Percentiles rank a stretch among this genome's conserved stretches.
Evolutionary conservation across 2,113 vertebrate genomes (phyloP).

Genomic region (Strix aluco): DNA sequence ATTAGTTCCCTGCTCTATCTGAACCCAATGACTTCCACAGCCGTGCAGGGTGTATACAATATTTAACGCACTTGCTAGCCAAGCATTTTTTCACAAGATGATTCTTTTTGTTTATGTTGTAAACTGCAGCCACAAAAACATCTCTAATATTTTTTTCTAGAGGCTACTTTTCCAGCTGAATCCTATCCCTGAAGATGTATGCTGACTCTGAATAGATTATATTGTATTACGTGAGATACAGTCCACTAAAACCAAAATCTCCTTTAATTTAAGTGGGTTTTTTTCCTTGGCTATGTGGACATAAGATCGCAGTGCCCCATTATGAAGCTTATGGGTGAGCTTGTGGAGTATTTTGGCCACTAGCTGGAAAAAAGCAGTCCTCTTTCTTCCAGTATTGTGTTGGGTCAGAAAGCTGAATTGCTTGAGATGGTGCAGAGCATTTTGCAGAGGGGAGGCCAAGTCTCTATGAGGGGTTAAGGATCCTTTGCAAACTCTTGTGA

Average conservation of each 20-base stretch:
- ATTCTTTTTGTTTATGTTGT: neutral
- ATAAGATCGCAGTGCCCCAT: neutral
- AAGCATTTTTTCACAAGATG: neutral
- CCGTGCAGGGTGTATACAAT: neutral
- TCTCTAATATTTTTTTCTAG: neutral
- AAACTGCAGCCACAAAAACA: neutral
- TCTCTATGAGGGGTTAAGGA: neutral
- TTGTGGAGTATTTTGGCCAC: neutral
- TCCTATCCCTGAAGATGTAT: neutral
- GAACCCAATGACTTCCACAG: neutral
- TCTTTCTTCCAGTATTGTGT: accelerated
- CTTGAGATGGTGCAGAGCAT: neutral
- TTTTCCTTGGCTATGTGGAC: neutral
- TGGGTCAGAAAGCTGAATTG: neutral
- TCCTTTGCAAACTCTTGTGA: neutral
- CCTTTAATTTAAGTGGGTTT: neutral
- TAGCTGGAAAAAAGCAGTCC: neutral
- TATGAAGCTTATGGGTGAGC: neutral
- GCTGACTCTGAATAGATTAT: neutral
- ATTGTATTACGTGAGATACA: neutral
- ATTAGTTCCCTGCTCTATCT: neutral
- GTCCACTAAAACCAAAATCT: neutral
- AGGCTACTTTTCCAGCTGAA: neutral
- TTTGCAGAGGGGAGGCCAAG: neutral
- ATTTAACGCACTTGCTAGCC: neutral